Evolutionary conservation across 37 sponge, comb jelly and placozoan genomes (phyloP).

Genomic region (Dysidea cf. avara): DNA sequence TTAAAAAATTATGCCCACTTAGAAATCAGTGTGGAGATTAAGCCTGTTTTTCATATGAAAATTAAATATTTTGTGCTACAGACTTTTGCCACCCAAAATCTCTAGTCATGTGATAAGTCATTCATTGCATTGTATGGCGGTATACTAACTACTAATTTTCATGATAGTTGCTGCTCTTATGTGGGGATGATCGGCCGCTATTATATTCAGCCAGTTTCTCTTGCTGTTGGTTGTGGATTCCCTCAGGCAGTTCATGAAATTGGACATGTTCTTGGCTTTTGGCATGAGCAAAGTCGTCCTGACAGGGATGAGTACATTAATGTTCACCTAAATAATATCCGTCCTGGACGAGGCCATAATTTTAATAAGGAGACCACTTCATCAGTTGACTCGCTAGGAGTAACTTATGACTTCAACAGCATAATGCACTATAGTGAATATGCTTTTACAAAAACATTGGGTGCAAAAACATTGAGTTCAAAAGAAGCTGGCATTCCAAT

Average conservation of each 20-base stretch:
- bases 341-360: constrained; percentile 24
- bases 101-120: too few species aligned
- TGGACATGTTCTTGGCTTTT: constrained; percentile 35
- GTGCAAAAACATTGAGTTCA: constrained; percentile 39
- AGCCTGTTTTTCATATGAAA: too few species aligned
- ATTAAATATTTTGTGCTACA: too few species aligned
- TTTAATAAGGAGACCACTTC: constrained; percentile 15
- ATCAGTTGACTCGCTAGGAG: constrained; percentile 54
- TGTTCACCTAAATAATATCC: constrained; percentile 1
- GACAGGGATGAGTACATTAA: constrained; percentile 24
- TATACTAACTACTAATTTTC: too few species aligned
- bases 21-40: too few species aligned
- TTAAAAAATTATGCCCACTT: too few species aligned
- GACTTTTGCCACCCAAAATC: too few species aligned
- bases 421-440: constrained; percentile 75
- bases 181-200: constrained; percentile 17
- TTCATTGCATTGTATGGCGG: too few species aligned
- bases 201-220: constrained; percentile 27
- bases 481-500: constrained; percentile 39
- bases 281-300: constrained; percentile 34
- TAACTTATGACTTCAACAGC: constrained; percentile 79
- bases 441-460: constrained; percentile 4
- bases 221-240: constrained; percentile 10
- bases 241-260: constrained; percentile 26
- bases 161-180: constrained; percentile 38